Evolutionary conservation across 2,113 vertebrate genomes (phyloP), one percentile per base, ranked within the genome.

Genomic region (Perca flavescens): DNA sequence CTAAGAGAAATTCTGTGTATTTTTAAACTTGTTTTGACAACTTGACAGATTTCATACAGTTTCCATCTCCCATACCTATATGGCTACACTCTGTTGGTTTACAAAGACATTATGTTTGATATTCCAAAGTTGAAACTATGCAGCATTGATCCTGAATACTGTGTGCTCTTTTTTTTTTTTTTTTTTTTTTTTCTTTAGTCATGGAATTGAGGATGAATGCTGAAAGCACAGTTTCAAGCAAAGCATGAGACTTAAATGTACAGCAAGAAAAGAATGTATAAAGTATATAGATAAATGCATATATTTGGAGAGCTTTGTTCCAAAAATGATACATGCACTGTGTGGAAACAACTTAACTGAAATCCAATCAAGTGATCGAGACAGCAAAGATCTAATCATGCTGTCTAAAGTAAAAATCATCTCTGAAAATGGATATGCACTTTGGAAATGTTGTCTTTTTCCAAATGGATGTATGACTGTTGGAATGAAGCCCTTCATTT

Each of bases 101-200:
- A 90, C 75, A 78, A 75, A 87, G 49, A 76, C n/a, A 54, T 57
- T 54, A 21, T 82, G 66, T 93, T 86, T 85, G 80, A 83, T 79
- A 87, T 79, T 86, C 82, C 78, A 82, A 84, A 88, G 76, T 73
- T 80, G 84, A 90, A 91, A 90, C 92, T 93, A 91, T 89, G 90
- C 89, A 94, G 90, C 92, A 86, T 91, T 92, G 58, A 90, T 93
- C 87, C 78, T 86, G 74, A 90, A 84, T 85, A 89, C 85, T 91
- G 86, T 89, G 36, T 49, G 77, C 57, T 69, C 34, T 66, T 64
- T 69, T 77, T 79, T 31, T 22, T 71, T 21, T 80, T 69, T 25
- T 25, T 76, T 77, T 66, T 64, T 69, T 77, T 79, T 79, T 31
- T 22, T 72, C 22, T 80, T 69, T 68, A 77, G 56, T 88, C 72